phyloP scores from a whole-genome alignment of 2,888 invertebrate genomes.

The Lithosia quadra region DNA sequence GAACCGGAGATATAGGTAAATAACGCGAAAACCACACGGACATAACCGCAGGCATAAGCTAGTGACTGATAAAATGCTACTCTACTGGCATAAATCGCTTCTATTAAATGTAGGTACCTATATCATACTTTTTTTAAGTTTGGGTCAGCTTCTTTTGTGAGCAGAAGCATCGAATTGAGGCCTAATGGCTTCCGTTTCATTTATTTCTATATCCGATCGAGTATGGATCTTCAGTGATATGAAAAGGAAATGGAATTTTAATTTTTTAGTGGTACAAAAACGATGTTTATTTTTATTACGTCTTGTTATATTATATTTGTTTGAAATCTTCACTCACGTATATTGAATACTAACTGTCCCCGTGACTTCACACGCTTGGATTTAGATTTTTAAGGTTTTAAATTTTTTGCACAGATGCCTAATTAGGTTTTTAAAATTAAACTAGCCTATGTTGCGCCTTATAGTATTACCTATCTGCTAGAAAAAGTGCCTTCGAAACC shows the following conservation, averaged over 20 bases:
- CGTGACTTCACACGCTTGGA: too few relatives aligned
- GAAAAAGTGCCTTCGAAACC: too few relatives aligned
- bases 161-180: constrained; percentile 15
- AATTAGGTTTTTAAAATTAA: too few relatives aligned
- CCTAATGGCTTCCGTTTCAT: constrained; percentile 15
- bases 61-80: neutral
- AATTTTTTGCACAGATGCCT: neutral
- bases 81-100: neutral
- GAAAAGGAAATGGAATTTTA: neutral
- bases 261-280: neutral
- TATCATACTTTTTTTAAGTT: constrained; percentile 1
- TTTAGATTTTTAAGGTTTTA: neutral
- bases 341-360: too few relatives aligned
- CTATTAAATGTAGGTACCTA: neutral
- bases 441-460: too few relatives aligned
- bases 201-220: constrained; percentile 12
- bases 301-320: neutral
- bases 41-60: too few relatives aligned
- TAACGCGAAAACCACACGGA: too few relatives aligned
- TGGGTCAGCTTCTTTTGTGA: constrained; percentile 17
- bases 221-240: neutral
- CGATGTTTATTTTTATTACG: neutral
- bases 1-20: too few relatives aligned
- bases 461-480: too few relatives aligned
- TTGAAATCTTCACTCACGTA: neutral